Base-by-base conservation (phyloP, 1,140 invertebrate genomes). In the Lineus longissimus region DNA sequence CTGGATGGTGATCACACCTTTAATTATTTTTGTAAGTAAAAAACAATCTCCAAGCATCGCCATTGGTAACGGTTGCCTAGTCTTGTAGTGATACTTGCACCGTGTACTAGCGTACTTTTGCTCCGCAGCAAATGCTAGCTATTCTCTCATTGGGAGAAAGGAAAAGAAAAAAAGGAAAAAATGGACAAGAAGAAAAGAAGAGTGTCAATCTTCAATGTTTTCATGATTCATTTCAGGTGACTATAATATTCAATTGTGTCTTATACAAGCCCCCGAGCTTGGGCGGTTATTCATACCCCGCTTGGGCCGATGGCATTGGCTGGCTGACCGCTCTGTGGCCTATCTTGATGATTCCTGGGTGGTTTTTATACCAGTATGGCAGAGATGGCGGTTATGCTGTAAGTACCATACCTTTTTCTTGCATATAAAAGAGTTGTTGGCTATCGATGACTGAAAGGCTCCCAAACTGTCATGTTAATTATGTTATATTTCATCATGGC, bases 231-330 rank as follows among this genome's bases (percentile, higher is more conserved):
- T 80, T 81, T 40, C 80, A 90, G 88, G 88, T 90, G 61, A 91
- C 91, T 29, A 81, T 92, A 22, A 87, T 90, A 57, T 90, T 91
- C 79, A 91, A 91, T 72, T 91, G 89, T 86, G 85, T 91, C 22
- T 88, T 91, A 70, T 91, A 91, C 75, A 88, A 73, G 55, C 69
- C 73, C 30, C 75, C 75, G 13, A 66, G 65, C 7, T 67, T 70
- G 4, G 68, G 73, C 61, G 69, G 66, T 23, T 90, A 89, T 68
- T 84, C 88, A 4, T 92, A 91, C 76, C 91, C 91, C 0, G 79
- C 84, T 67, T 91, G 89, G 89, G 89, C 89, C 0, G 87, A 91
- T 72, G 84, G 86, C 0, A 84, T 91, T n/a, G 90, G 91, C 6
- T 92, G 90, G 90, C 78, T 87, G 1, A 83, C 92, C 56, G 78